Evolutionary conservation across 2,888 invertebrate genomes (phyloP).

Genomic region (Xylota segnis): DNA sequence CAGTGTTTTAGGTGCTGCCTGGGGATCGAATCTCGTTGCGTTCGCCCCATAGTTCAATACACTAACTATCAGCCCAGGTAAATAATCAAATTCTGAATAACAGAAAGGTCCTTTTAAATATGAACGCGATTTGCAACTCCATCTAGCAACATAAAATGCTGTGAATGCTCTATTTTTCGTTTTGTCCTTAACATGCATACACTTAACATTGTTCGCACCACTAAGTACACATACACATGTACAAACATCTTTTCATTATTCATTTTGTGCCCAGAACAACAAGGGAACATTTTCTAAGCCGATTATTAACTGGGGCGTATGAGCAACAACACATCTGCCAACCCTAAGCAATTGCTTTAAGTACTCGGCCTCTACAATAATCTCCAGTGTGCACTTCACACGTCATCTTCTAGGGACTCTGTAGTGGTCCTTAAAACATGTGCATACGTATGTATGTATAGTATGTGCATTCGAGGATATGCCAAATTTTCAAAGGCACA

Average conservation of each 20-base stretch:
- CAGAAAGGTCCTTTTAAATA: no score
- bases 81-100: no score
- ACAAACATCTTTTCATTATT: not conserved
- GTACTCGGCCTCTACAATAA: slow-evolving; percentile 4
- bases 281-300: slow-evolving; percentile 42
- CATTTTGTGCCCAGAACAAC: slow-evolving; percentile 7
- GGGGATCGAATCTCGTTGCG: no score
- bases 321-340: slow-evolving; percentile 40
- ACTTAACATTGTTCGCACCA: no score
- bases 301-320: slow-evolving; percentile 67
- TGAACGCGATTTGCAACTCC: no score
- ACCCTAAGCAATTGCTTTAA: slow-evolving; percentile 27
- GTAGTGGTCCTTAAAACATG: slow-evolving; percentile 2
- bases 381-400: slow-evolving; percentile 23
- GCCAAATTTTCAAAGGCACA: slow-evolving; percentile 14
- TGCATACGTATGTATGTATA: not conserved
- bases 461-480: slow-evolving; percentile 4
- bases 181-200: no score
- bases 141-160: no score
- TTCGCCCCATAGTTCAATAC: no score
- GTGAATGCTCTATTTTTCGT: no score
- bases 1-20: no score
- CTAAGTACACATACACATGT: not conserved
- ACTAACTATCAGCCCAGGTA: no score
- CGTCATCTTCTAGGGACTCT: not conserved